These are phyloP conservation scores for Gallinago stenura DNA, from an alignment of 2,797 vertebrate species.

Conservation along the genomic window DNA sequence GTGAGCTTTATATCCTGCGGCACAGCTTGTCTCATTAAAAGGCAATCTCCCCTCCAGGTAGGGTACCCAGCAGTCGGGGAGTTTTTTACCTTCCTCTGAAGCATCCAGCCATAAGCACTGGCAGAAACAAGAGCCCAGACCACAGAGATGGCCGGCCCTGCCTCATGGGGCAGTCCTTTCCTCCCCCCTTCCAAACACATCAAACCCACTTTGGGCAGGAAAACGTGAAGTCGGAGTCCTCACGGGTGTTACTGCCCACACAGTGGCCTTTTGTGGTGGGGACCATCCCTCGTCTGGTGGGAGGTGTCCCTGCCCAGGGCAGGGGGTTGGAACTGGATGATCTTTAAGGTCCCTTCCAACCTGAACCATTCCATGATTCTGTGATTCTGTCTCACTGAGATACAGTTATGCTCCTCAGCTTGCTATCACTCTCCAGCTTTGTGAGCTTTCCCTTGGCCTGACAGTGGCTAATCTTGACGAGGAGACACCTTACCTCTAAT, in stretches of 20 bases:
- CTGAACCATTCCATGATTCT: too few relatives aligned
- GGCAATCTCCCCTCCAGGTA: not conserved
- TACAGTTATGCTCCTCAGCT: too few relatives aligned
- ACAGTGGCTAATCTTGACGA: too few relatives aligned
- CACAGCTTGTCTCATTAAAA: not conserved
- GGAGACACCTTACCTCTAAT: too few relatives aligned
- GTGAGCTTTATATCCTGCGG: not conserved
- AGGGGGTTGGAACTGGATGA: too few relatives aligned
- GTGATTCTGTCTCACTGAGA: too few relatives aligned
- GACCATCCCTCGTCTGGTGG: not conserved
- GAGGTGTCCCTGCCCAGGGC: too few relatives aligned
- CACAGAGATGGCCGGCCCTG: not conserved
- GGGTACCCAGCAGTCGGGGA: not conserved
- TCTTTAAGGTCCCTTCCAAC: too few relatives aligned
- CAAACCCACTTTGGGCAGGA: not conserved
- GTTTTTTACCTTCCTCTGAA: conserved; percentile 70
- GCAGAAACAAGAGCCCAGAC: conserved; percentile 42
- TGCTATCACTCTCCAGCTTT: too few relatives aligned
- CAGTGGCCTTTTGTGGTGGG: not conserved
- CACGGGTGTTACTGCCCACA: not conserved
- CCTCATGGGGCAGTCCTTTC: not conserved
- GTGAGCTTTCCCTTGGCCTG: too few relatives aligned
- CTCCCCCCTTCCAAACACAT: not conserved
- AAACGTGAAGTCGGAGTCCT: not conserved
- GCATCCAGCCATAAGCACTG: conserved; percentile 57